These are phyloP conservation scores for Hirudo medicinalis DNA, from an alignment of 1,140 invertebrate genomes.

Conservation along the genomic window DNA sequence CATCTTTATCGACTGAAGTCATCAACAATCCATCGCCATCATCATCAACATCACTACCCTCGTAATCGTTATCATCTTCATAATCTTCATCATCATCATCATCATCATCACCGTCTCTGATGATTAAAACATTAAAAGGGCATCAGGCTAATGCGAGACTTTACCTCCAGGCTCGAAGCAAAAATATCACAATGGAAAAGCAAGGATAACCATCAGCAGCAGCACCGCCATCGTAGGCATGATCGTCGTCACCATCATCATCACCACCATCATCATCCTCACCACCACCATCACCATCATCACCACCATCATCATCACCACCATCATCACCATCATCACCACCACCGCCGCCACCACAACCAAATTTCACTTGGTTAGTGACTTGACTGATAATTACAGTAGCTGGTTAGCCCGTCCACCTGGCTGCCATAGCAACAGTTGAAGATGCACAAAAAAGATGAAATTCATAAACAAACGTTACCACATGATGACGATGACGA, in stretches of 20 bases:
- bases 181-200: too few species aligned
- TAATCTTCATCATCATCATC: not conserved
- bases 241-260: not conserved
- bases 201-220: not conserved
- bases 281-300: too few species aligned
- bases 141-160: too few species aligned
- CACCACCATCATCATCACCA: not conserved
- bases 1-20: not conserved
- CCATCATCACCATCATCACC: not conserved
- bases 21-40: slow-evolving; percentile 1
- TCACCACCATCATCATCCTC: not conserved
- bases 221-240: not conserved
- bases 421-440: not conserved
- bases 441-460: not conserved
- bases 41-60: too few species aligned
- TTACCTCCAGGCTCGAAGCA: too few species aligned
- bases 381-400: not conserved
- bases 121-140: too few species aligned
- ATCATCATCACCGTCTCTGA: not conserved
- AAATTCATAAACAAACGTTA: not conserved
- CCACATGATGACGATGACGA: not conserved
- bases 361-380: not conserved
- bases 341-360: not conserved
- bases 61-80: slow-evolving; percentile 12
- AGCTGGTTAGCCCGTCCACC: not conserved